Percentiles rank a stretch among this genome's conserved stretches.
phyloP scores from a whole-genome alignment of 2,888 invertebrate species.

The Drosophila glabriapex region DNA sequence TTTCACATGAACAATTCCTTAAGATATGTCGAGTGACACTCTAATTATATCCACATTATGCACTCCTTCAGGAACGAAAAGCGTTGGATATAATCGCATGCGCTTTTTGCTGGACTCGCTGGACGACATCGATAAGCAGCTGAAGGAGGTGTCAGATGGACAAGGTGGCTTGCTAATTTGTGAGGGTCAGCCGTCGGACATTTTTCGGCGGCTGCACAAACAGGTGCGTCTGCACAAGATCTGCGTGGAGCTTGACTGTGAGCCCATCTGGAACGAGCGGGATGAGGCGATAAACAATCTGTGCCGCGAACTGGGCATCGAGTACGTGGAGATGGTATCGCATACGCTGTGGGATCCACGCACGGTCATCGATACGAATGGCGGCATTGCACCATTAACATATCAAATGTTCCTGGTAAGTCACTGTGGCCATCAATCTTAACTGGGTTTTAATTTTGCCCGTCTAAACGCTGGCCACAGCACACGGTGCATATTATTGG shows the following conservation, averaged over 20 bases:
- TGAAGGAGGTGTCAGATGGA: slow-evolving; percentile 84
- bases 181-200: slow-evolving; percentile 87
- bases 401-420: slow-evolving; percentile 90
- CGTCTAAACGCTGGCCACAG: slow-evolving; percentile 79
- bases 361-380: slow-evolving; percentile 88
- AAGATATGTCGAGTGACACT: no score
- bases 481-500: slow-evolving; percentile 88
- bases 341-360: slow-evolving; percentile 91
- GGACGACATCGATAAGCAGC: slow-evolving; percentile 88
- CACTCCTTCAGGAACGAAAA: slow-evolving; percentile 86
- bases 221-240: slow-evolving; percentile 87
- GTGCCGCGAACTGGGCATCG: slow-evolving; percentile 87
- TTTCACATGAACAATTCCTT: not conserved
- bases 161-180: slow-evolving; percentile 88
- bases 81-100: slow-evolving; percentile 89
- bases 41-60: not conserved
- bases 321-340: slow-evolving; percentile 88
- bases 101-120: slow-evolving; percentile 89
- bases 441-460: not conserved
- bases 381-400: slow-evolving; percentile 90
- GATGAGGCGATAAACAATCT: slow-evolving; percentile 87
- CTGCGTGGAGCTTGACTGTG: slow-evolving; percentile 89
- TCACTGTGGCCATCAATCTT: slow-evolving; percentile 5
- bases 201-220: slow-evolving; percentile 88
- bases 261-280: slow-evolving; percentile 89